Base-by-base conservation (phyloP, 2,113 vertebrate genomes). In the Apodemus sylvaticus region DNA sequence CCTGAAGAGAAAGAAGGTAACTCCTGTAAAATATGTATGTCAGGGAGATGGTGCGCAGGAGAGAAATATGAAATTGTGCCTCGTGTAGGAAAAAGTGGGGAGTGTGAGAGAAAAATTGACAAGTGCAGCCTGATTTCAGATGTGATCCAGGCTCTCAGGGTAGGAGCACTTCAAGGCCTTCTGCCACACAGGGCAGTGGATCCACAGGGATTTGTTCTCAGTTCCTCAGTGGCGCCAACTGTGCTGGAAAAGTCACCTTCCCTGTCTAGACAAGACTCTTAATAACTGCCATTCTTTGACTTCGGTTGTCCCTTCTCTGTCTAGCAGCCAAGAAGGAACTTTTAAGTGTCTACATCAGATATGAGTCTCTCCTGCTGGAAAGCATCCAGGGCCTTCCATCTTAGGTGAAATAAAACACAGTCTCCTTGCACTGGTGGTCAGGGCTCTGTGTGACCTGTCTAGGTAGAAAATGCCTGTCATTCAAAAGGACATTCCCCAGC, bases 261-360 rank as follows among this genome's bases (percentile, higher is more conserved):
- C 68, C 95, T 73, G 81, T 70, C 42, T 66, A 73, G 85, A 83
- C 51, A n/a, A 39, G n/a, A 92, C 60, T 90, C 48, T 45, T 62
- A 83, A n/a, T 85, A 90, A 58, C 58, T 86, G 64, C 48, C 11
- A 29, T 11, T 94, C 9, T 71, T 92, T 39, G 73, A 14, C 55
- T 92, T 89, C 64, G 83, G 10, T 24, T 51, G 64, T 45, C n/a
- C 31, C 60, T 88, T 78, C 45, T 22, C 24, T 20, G 78, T 70
- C 58, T 60, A 76, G 36, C 11, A 90, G 39, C 36, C 29, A 85
- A 88, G 24, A 87, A 76, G 45, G 8, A 77, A 11, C 24, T 71
- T 93, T 93, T 79, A 74, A 90, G 83, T 86, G 24, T 88, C 8
- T 85, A 81, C 71, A 93, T 95, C 62, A 83, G 74, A 85, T 95